Conservation (phyloP, 1,140 invertebrate species). For the Mesaphorura yosii region DNA sequence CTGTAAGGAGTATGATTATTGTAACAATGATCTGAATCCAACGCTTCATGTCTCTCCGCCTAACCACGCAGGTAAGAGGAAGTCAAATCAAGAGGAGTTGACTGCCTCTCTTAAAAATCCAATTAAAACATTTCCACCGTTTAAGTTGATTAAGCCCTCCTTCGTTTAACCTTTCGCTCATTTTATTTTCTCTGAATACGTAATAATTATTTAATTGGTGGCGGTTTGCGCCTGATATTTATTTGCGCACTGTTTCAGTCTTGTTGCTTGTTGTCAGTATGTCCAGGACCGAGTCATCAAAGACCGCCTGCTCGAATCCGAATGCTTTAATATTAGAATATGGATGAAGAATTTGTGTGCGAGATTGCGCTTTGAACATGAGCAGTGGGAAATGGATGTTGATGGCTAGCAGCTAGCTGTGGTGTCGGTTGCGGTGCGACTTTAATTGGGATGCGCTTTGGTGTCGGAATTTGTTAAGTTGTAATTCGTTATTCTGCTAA, state of each 20-base stretch:
- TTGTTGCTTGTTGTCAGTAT: no score
- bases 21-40: conserved; percentile 45
- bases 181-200: background rate
- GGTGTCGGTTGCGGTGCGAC: no score
- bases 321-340: no score
- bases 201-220: background rate
- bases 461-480: background rate
- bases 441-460: background rate
- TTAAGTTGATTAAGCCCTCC: background rate
- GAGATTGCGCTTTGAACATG: no score
- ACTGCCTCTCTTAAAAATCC: background rate
- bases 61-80: background rate
- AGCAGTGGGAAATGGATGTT: no score
- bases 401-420: no score
- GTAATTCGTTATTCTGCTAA: background rate
- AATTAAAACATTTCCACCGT: background rate
- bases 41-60: conserved; percentile 32
- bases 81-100: background rate
- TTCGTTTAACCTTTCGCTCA: background rate
- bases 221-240: no score
- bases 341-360: no score
- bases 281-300: no score
- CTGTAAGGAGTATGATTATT: conserved; percentile 50
- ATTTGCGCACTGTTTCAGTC: no score
- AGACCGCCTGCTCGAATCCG: no score